These are phyloP conservation scores for Eudemis profundana DNA, from an alignment of 2,888 invertebrate species.

Conservation along the genomic window DNA sequence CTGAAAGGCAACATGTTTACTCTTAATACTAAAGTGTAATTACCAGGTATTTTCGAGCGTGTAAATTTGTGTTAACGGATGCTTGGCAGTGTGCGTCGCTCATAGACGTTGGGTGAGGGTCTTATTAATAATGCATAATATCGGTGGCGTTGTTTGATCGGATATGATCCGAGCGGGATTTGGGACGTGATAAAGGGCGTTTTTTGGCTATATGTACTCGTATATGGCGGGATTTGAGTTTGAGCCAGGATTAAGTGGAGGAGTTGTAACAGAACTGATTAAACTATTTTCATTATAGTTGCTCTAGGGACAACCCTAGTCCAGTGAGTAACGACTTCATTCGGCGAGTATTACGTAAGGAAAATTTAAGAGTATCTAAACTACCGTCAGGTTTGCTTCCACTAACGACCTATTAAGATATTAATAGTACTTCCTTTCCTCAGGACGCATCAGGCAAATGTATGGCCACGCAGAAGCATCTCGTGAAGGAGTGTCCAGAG, in stretches of 20 bases:
- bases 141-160: not conserved
- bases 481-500: slow-evolving; percentile 92
- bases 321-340: too few relatives aligned
- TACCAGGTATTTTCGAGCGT: slow-evolving; percentile 37
- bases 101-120: not conserved
- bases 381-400: too few relatives aligned
- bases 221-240: too few relatives aligned
- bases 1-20: slow-evolving; percentile 36
- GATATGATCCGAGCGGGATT: not conserved
- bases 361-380: too few relatives aligned
- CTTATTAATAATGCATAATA: slow-evolving; percentile 8
- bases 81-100: slow-evolving; percentile 10
- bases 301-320: too few relatives aligned
- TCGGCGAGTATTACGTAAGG: too few relatives aligned
- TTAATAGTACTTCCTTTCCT: slow-evolving; percentile 5
- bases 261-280: too few relatives aligned
- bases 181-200: not conserved
- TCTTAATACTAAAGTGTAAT: slow-evolving; percentile 36
- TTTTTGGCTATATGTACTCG: not conserved
- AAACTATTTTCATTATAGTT: not conserved
- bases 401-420: too few relatives aligned
- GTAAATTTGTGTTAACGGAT: slow-evolving; percentile 35
- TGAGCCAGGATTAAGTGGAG: not conserved
- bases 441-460: slow-evolving; percentile 83
- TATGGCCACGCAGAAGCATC: slow-evolving; percentile 81